Conservation (phyloP, 2,888 invertebrate species). For the Amblyjoppa proteus region DNA sequence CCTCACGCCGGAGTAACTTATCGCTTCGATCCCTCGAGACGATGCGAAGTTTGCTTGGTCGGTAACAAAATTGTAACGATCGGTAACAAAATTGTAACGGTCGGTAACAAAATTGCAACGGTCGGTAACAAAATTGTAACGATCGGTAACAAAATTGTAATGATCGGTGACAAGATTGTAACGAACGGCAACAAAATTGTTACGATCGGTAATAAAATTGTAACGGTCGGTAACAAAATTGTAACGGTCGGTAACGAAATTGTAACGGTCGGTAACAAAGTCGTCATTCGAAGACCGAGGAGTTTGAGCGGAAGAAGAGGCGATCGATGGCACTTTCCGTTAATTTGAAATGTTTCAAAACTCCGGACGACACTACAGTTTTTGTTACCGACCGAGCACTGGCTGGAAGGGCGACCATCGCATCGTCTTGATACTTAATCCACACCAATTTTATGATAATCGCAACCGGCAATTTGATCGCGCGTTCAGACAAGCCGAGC, state of each 20-base stretch:
- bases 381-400: neutral
- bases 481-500: conserved; percentile 78
- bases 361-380: neutral
- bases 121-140: neutral
- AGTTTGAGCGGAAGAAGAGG: too few relatives aligned
- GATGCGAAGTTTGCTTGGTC: neutral
- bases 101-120: neutral
- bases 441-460: too few relatives aligned
- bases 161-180: neutral
- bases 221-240: neutral
- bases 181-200: neutral
- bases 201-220: neutral
- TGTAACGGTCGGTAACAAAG: neutral
- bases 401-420: too few relatives aligned
- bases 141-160: neutral
- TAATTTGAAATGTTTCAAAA: too few relatives aligned
- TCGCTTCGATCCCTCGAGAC: conserved; percentile 4
- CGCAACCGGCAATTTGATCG: neutral
- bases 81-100: neutral
- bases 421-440: too few relatives aligned
- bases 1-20: conserved; percentile 81
- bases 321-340: too few relatives aligned
- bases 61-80: neutral
- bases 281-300: neutral
- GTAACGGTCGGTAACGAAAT: neutral